Percentiles rank a stretch among this genome's conserved stretches.
Evolutionary conservation across 1,140 invertebrate species (phyloP).

Genomic region (Eufriesea mexicana): DNA sequence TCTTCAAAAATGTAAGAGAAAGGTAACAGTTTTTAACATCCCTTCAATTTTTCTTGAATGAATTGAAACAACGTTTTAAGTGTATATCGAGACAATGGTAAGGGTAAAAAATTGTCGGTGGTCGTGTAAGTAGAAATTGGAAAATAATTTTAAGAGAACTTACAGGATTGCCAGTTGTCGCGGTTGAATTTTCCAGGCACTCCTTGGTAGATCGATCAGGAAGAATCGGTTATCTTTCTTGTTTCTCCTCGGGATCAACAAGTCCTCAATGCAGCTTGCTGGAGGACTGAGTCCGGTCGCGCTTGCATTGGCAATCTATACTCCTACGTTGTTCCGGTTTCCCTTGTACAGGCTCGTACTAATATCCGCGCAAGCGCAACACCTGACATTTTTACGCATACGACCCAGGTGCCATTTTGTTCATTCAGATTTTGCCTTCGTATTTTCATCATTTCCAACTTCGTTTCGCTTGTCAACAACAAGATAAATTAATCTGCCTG

Average conservation of each 20-base stretch:
- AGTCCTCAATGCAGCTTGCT: conserved; percentile 72
- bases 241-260: conserved; percentile 68
- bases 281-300: conserved; percentile 71
- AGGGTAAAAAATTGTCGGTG: no score
- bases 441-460: background rate
- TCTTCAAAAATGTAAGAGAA: background rate
- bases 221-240: conserved; percentile 27
- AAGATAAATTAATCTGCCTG: background rate
- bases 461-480: background rate
- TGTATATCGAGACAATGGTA: no score
- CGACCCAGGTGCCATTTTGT: conserved; percentile 63
- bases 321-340: conserved; percentile 71
- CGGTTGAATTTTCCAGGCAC: conserved; percentile 12
- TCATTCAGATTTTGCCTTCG: conserved; percentile 54
- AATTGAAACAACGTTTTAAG: no score
- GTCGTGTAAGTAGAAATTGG: background rate
- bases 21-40: background rate
- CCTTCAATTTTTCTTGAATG: background rate
- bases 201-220: conserved; percentile 14
- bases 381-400: conserved; percentile 38
- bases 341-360: conserved; percentile 69
- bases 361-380: conserved; percentile 68
- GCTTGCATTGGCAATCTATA: conserved; percentile 74
- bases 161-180: conserved; percentile 20
- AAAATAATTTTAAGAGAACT: conserved; percentile 6